phyloP scores from a whole-genome alignment of 92 coral and sea anemone species.

The Montipora capitata region DNA sequence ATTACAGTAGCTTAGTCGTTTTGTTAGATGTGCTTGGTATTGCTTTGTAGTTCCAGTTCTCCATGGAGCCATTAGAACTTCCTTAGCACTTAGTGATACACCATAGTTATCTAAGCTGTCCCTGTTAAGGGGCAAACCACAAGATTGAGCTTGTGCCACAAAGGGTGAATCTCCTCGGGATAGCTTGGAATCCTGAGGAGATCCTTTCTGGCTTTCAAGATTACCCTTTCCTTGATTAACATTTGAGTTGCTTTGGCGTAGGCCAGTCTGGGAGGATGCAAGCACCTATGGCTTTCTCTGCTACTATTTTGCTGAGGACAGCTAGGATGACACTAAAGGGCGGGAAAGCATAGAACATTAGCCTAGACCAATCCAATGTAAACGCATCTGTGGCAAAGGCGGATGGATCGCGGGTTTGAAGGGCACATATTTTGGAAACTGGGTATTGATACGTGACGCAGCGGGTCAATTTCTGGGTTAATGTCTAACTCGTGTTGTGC shows the following conservation, averaged over 20 bases:
- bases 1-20: no score
- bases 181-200: neutral
- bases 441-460: constrained; percentile 53
- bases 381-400: constrained; percentile 40
- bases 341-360: constrained; percentile 41
- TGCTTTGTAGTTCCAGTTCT: no score
- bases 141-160: neutral
- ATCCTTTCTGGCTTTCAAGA: no score
- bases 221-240: no score
- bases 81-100: no score
- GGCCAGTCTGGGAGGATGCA: neutral
- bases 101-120: no score
- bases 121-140: neutral
- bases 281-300: neutral
- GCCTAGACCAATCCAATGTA: constrained; percentile 16
- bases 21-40: no score
- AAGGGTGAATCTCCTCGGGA: neutral
- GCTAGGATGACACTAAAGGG: constrained; percentile 5
- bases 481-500: constrained; percentile 19
- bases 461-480: constrained; percentile 37
- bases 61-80: no score
- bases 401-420: constrained; percentile 41
- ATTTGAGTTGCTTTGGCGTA: neutral
- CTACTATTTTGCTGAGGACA: neutral
- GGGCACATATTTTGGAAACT: constrained; percentile 36